Evolutionary conservation across 2,888 invertebrate species (phyloP).

Genomic region (Mythimna lalbum): DNA sequence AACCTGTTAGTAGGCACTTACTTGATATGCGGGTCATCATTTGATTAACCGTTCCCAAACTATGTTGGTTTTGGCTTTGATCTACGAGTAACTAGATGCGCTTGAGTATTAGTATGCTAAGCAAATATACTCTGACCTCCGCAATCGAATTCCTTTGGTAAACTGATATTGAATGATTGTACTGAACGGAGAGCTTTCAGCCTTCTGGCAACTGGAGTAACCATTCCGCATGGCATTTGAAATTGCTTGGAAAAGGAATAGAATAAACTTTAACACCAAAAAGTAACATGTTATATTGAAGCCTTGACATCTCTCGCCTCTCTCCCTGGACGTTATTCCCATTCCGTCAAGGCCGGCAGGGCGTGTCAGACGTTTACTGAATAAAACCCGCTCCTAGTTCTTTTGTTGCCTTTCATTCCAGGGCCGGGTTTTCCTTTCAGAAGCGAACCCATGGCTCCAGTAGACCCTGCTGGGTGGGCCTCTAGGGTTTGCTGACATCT

Average conservation of each 20-base stretch:
- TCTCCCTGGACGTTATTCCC: too few relatives aligned
- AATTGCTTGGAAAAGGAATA: background rate
- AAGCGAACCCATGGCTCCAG: too few relatives aligned
- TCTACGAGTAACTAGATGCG: constrained; percentile 23
- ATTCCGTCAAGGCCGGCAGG: too few relatives aligned
- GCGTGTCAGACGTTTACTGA: too few relatives aligned
- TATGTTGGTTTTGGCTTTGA: constrained; percentile 37
- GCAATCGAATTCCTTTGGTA: constrained; percentile 16
- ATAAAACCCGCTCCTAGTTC: too few relatives aligned
- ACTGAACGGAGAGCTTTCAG: background rate
- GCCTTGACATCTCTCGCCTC: too few relatives aligned
- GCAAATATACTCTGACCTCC: constrained; percentile 15
- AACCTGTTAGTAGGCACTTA: constrained; percentile 5
- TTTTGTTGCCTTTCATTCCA: too few relatives aligned
- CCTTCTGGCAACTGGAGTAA: background rate
- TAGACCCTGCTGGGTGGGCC: too few relatives aligned
- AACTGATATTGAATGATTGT: constrained; percentile 10
- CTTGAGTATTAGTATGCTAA: constrained; percentile 31
- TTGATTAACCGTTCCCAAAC: constrained; percentile 42
- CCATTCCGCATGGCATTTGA: background rate
- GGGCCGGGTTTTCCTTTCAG: too few relatives aligned
- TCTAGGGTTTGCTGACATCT: too few relatives aligned
- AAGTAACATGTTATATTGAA: background rate
- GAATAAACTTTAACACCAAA: too few relatives aligned
- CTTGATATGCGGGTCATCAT: constrained; percentile 48